A percentile compares a stretch with the other conserved stretches of the same genome.
phyloP scores from a whole-genome alignment of 1,140 invertebrate species.

The Penaeus indicus region DNA sequence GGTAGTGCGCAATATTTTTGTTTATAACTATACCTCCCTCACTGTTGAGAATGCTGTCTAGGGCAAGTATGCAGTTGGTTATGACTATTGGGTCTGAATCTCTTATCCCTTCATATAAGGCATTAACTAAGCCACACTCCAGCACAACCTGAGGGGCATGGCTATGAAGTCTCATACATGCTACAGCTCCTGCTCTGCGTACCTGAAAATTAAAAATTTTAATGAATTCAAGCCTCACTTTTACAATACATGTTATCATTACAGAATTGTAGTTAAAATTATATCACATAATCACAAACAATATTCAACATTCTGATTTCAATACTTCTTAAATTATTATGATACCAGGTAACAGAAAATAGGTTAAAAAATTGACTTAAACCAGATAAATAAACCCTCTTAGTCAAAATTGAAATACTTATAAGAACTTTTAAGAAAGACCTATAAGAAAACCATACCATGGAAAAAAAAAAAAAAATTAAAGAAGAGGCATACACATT shows the following conservation, averaged over 20 bases:
- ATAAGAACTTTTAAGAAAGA: neutral
- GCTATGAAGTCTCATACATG: conserved; percentile 27
- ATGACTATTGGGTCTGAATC: conserved; percentile 56
- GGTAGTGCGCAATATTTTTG: conserved; percentile 52
- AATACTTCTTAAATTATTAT: too few species aligned
- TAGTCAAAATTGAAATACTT: neutral
- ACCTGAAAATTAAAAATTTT: conserved; percentile 1
- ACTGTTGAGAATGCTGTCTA: conserved; percentile 39
- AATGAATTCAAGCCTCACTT: too few species aligned
- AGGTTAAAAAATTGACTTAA: too few species aligned
- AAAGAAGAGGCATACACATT: neutral
- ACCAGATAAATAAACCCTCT: neutral
- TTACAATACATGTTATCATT: neutral
- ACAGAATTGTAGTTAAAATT: too few species aligned
- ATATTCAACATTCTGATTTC: too few species aligned
- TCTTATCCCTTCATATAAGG: conserved; percentile 45
- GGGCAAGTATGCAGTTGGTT: conserved; percentile 43
- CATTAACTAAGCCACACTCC: conserved; percentile 33
- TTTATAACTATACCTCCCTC: conserved; percentile 55
- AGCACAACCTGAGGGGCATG: conserved; percentile 36
- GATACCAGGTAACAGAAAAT: too few species aligned
- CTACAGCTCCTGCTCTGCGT: conserved; percentile 45
- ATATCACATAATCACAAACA: too few species aligned
- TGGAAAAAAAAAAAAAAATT: neutral
- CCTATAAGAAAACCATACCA: neutral